Evolutionary conservation across 2,113 vertebrate species (phyloP).

Genomic region (Elachura formosa): DNA sequence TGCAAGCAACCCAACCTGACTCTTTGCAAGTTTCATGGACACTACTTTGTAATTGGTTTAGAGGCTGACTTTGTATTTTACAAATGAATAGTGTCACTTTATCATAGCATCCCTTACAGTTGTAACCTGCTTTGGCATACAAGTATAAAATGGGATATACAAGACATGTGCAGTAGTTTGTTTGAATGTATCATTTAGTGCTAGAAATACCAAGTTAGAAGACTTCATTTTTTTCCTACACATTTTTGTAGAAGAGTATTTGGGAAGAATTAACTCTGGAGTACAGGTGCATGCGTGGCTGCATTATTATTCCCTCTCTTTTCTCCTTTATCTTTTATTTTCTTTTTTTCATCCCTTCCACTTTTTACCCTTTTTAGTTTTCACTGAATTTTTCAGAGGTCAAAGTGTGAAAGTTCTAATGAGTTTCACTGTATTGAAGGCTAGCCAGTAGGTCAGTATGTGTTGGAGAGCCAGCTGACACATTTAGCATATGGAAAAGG

Average conservation of each 20-base stretch:
- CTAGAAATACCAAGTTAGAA: not conserved
- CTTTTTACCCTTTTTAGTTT: not conserved
- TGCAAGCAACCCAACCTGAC: not conserved
- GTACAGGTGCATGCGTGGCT: not conserved
- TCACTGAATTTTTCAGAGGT: not conserved
- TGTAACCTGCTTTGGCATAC: not conserved
- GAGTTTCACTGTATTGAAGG: not conserved
- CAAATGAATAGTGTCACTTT: not conserved
- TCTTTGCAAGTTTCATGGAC: not conserved
- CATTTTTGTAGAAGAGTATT: not conserved
- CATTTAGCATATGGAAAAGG: not conserved
- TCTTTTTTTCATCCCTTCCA: not conserved
- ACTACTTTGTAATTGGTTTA: not conserved
- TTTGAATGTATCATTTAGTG: not conserved
- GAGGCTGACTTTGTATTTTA: not conserved
- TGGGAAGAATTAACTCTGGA: not conserved
- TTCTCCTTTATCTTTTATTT: not conserved
- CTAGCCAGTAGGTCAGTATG: not conserved
- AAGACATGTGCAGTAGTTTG: not conserved
- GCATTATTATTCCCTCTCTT: not conserved
- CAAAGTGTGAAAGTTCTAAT: not conserved
- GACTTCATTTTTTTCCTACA: not conserved
- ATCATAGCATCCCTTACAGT: not conserved
- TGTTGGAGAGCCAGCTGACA: not conserved
- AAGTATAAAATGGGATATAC: not conserved